Conservation (phyloP, 1,140 invertebrate species). For the Helicoverpa zea region DNA sequence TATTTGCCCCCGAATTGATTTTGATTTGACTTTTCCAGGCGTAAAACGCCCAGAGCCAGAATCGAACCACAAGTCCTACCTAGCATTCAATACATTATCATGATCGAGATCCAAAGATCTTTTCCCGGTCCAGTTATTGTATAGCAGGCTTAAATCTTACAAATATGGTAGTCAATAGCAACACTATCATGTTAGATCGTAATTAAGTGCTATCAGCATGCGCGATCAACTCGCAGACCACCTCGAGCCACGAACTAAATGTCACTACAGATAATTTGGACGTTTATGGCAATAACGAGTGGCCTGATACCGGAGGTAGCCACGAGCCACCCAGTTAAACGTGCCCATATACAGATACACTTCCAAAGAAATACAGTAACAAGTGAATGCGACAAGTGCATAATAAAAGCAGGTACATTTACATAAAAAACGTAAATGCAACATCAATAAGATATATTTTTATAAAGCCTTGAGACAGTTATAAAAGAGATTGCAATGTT, state of each 20-base stretch:
- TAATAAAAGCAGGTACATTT: slow-evolving; percentile 14
- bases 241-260: slow-evolving; percentile 36
- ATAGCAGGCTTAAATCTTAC: neutral
- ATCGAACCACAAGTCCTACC: too few species aligned
- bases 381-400: slow-evolving; percentile 29
- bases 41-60: too few species aligned
- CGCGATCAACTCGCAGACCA: neutral
- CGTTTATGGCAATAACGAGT: slow-evolving; percentile 44
- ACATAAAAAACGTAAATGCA: slow-evolving; percentile 13
- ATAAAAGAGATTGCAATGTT: slow-evolving; percentile 2
- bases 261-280: slow-evolving; percentile 47
- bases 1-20: too few species aligned
- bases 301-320: slow-evolving; percentile 17
- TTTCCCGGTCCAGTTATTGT: neutral
- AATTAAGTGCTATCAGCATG: slow-evolving; percentile 29
- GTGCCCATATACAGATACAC: slow-evolving; percentile 9
- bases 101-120: neutral
- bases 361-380: slow-evolving; percentile 11
- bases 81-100: neutral
- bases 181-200: slow-evolving; percentile 26
- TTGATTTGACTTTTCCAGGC: too few species aligned
- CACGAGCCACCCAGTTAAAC: neutral
- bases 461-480: slow-evolving; percentile 24
- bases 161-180: slow-evolving; percentile 14
- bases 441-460: slow-evolving; percentile 24